Conservation (phyloP, 2,888 invertebrate genomes). For the Drosophila paracracens region DNA sequence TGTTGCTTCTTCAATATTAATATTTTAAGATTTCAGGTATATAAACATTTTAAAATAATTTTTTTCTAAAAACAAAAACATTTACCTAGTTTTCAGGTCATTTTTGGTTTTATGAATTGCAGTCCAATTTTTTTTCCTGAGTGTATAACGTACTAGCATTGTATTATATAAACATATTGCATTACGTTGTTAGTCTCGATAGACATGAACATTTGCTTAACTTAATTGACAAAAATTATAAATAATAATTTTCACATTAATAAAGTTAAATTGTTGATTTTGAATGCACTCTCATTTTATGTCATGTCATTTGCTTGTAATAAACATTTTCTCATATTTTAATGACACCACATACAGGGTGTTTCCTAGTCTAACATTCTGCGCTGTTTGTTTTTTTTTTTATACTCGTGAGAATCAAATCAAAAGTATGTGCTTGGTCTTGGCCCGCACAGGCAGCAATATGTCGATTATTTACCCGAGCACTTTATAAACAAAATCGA, state of each 20-base stretch:
- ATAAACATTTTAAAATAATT: too few species aligned
- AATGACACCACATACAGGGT: conserved; percentile 6
- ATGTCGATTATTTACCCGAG: conserved; percentile 56
- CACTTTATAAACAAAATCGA: conserved; percentile 59
- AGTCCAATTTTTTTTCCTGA: not conserved
- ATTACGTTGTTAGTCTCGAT: not conserved
- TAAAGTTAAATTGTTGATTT: not conserved
- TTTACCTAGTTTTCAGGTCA: too few species aligned
- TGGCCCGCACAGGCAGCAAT: conserved; percentile 56
- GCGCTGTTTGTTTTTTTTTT: not conserved
- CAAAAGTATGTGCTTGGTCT: conserved; percentile 49
- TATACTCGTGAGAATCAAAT: conserved; percentile 40
- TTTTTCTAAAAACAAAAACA: too few species aligned
- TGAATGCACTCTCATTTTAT: not conserved
- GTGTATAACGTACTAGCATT: too few species aligned
- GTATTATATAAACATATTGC: not conserved
- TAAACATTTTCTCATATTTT: not conserved
- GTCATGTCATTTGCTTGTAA: not conserved
- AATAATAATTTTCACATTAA: not conserved
- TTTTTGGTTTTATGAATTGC: not conserved
- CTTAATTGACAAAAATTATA: not conserved
- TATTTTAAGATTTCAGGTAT: too few species aligned
- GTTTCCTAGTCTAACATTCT: conserved; percentile 9
- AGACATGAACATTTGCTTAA: not conserved
- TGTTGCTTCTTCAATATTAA: too few species aligned